Conservation (phyloP, 2,797 vertebrate genomes). For the Dermochelys coriacea region DNA sequence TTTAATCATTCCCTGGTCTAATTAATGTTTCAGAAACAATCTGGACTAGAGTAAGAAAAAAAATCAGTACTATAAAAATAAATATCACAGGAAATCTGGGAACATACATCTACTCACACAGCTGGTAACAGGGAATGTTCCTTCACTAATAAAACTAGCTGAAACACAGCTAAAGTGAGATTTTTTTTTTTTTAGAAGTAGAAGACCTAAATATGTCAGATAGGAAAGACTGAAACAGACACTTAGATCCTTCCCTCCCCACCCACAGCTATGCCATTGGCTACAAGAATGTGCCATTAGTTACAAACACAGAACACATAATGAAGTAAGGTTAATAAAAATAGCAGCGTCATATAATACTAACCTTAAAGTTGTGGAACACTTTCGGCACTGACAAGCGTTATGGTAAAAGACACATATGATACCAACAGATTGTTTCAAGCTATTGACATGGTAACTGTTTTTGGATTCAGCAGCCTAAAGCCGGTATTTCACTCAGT, state of each 20-base stretch:
- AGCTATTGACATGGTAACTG: too few species aligned
- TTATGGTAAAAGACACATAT: neutral
- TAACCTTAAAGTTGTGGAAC: neutral
- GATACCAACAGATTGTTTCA: too few species aligned
- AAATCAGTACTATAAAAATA: neutral
- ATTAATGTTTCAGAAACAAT: neutral
- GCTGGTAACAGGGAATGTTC: neutral
- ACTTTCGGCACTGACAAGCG: neutral
- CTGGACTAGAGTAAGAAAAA: neutral
- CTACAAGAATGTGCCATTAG: neutral
- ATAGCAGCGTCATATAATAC: neutral
- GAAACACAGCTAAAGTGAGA: neutral
- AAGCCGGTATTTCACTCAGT: too few species aligned
- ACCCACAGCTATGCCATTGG: neutral
- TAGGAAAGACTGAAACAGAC: neutral
- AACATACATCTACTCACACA: neutral
- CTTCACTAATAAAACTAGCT: neutral
- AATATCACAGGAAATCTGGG: neutral
- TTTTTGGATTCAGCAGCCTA: too few species aligned
- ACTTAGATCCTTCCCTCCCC: constrained; percentile 24
- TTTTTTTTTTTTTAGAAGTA: neutral
- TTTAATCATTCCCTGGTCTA: neutral
- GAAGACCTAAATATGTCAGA: neutral
- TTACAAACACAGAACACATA: neutral
- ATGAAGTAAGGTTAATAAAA: neutral